Percentiles rank a stretch among this genome's conserved stretches.
Evolutionary conservation across 1,140 invertebrate species (phyloP).

Genomic region (Venustaconcha ellipsiformis): DNA sequence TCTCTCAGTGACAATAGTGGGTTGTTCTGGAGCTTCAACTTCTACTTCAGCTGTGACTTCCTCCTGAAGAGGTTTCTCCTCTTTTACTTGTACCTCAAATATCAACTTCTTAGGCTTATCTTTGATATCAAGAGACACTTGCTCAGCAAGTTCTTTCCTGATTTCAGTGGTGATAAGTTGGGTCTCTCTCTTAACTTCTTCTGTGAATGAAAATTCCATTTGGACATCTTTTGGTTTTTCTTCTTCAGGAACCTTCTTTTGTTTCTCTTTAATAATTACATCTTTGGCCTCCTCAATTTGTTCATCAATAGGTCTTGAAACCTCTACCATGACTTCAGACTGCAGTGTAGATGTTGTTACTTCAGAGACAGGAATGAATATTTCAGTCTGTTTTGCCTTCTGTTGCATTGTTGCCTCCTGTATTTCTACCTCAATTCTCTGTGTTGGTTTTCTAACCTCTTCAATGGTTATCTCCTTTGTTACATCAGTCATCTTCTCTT

Average conservation of each 20-base stretch:
- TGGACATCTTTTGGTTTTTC: slow-evolving; percentile 16
- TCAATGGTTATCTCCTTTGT: slow-evolving; percentile 28
- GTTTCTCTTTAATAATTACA: slow-evolving; percentile 41
- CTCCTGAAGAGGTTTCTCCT: slow-evolving; percentile 19
- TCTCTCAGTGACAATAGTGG: slow-evolving; percentile 32
- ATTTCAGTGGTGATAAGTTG: no score
- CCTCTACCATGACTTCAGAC: slow-evolving; percentile 25
- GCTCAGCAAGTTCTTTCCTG: background rate
- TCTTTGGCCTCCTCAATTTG: slow-evolving; percentile 49
- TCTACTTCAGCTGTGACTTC: slow-evolving; percentile 23
- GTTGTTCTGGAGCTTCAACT: slow-evolving; percentile 35
- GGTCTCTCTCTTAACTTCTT: background rate
- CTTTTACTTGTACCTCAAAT: background rate
- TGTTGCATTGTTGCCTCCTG: slow-evolving; percentile 52
- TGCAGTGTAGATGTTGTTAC: slow-evolving; percentile 13
- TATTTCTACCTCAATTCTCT: slow-evolving; percentile 61
- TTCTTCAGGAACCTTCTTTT: slow-evolving; percentile 13
- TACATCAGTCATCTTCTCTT: slow-evolving; percentile 29
- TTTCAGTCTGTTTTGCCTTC: slow-evolving; percentile 53
- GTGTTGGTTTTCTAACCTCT: slow-evolving; percentile 36
- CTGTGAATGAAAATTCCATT: slow-evolving; percentile 3
- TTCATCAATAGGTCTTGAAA: slow-evolving; percentile 51
- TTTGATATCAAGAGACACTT: background rate
- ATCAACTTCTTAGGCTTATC: slow-evolving; percentile 1
- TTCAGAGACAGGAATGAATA: slow-evolving; percentile 37